A percentile compares a stretch with the other conserved stretches of the same genome.
Conservation (phyloP, 1,140 invertebrate genomes). For the Eurosta solidaginis region DNA sequence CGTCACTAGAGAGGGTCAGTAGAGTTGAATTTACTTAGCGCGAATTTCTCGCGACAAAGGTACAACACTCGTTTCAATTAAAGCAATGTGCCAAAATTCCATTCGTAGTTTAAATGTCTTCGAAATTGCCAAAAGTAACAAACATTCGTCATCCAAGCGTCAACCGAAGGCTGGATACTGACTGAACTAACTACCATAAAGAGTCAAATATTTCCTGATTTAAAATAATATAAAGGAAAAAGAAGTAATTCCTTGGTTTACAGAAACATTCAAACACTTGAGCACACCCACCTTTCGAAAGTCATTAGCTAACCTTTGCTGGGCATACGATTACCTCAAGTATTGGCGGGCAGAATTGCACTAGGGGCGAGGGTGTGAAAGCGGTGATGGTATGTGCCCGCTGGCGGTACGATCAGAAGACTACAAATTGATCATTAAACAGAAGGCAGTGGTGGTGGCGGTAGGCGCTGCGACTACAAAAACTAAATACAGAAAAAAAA, state of each 20-base stretch:
- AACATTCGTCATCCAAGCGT: conserved; percentile 22
- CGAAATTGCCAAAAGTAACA: conserved; percentile 15
- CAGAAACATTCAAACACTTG: not conserved
- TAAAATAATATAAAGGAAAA: not conserved
- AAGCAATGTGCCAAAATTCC: not conserved
- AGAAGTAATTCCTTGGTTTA: not conserved
- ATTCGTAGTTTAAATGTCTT: conserved; percentile 11
- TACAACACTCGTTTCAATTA: not conserved
- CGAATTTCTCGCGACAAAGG: not conserved
- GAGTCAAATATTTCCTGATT: conserved; percentile 20
- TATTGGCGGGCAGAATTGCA: not conserved
- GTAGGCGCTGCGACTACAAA: not conserved
- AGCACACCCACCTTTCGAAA: conserved; percentile 32
- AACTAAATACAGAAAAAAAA: not conserved
- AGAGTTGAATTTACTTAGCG: not conserved
- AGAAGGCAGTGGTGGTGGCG: conserved; percentile 24
- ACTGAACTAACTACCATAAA: conserved; percentile 14
- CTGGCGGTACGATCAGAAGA: conserved; percentile 31
- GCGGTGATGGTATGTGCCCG: conserved; percentile 21
- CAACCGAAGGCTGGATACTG: conserved; percentile 17
- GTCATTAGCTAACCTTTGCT: conserved; percentile 13
- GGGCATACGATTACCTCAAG: not conserved
- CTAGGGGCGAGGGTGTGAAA: conserved; percentile 19
- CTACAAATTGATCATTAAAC: conserved; percentile 54
- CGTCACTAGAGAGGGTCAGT: too few species aligned